These are phyloP conservation scores for Dendrocincla tyrannina DNA, from an alignment of 2,797 vertebrate genomes.

Conservation along the genomic window DNA sequence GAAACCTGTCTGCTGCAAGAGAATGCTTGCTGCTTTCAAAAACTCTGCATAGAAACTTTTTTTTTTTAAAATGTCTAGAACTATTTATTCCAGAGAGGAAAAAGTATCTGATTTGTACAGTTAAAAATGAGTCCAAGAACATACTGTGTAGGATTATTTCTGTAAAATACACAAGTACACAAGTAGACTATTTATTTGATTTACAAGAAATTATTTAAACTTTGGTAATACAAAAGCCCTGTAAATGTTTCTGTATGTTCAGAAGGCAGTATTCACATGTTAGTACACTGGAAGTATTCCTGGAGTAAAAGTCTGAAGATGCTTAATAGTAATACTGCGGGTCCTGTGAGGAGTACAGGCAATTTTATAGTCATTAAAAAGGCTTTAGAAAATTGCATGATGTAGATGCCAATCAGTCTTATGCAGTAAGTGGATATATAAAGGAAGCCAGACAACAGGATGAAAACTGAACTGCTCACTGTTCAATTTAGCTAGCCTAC, in stretches of 20 bases:
- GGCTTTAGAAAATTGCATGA: neutral
- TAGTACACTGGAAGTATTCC: neutral
- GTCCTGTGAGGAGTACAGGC: neutral
- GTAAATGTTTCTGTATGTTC: neutral
- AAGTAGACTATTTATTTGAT: neutral
- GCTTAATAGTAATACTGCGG: neutral
- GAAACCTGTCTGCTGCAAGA: neutral
- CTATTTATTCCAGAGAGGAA: neutral
- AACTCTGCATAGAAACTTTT: neutral
- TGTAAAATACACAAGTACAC: neutral
- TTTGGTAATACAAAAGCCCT: neutral
- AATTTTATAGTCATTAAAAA: neutral
- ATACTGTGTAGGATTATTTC: neutral
- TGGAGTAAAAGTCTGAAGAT: neutral
- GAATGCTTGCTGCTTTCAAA: neutral
- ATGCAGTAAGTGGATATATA: neutral
- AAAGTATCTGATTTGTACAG: neutral
- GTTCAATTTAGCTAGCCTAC: neutral
- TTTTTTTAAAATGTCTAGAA: neutral
- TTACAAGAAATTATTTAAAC: neutral
- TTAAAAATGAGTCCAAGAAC: neutral
- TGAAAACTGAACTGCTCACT: neutral
- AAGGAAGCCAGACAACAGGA: neutral
- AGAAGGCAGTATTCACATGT: neutral
- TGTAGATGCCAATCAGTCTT: neutral